Conservation (phyloP, 2,888 invertebrate genomes). For the Toxonevra muliebris region DNA sequence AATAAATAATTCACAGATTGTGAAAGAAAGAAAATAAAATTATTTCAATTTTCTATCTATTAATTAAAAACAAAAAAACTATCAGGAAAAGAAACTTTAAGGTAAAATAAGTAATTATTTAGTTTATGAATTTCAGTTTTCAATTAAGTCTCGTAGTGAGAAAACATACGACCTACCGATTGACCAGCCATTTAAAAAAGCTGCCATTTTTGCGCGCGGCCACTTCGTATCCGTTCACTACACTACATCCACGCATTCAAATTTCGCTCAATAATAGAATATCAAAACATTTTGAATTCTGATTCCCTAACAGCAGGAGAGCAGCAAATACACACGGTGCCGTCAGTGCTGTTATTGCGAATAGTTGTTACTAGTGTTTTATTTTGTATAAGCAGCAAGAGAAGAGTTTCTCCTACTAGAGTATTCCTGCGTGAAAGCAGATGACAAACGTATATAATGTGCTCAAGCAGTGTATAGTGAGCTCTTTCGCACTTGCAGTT, state of each 20-base stretch:
- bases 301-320: conserved; percentile 47
- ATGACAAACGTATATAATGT: not conserved
- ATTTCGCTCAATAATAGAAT: conserved; percentile 37
- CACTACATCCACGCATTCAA: not conserved
- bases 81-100: no score
- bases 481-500: no score
- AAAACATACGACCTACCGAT: not conserved
- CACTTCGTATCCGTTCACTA: not conserved
- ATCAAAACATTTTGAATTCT: conserved; percentile 53
- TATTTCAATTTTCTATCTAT: no score
- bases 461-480: no score
- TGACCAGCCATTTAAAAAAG: not conserved
- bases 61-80: no score
- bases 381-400: conserved; percentile 8
- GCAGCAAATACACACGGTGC: conserved; percentile 27
- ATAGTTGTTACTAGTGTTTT: conserved; percentile 24
- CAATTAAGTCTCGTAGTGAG: conserved; percentile 6
- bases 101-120: no score
- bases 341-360: conserved; percentile 27
- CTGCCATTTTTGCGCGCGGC: not conserved
- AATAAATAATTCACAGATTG: no score
- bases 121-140: not conserved
- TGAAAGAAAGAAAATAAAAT: no score
- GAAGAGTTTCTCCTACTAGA: not conserved
- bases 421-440: not conserved